These are phyloP conservation scores for Glossophaga mutica DNA, from an alignment of 2,797 vertebrate species.

Conservation along the genomic window DNA sequence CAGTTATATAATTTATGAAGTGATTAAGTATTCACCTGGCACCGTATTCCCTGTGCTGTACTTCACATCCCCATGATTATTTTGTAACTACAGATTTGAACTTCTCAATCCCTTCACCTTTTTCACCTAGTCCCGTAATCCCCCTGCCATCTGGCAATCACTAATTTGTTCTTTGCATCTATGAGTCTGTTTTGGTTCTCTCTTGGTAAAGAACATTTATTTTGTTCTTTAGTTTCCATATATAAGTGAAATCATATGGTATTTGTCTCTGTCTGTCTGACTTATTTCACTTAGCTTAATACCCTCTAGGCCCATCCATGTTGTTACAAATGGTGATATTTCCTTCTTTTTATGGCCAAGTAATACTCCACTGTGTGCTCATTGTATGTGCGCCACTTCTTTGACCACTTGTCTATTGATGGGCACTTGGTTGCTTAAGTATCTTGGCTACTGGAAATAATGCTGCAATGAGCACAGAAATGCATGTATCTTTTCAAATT, in stretches of 20 bases:
- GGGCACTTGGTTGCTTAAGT: background rate
- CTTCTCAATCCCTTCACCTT: background rate
- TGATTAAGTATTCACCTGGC: too few species aligned
- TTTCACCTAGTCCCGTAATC: background rate
- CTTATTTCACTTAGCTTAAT: background rate
- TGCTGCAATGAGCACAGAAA: background rate
- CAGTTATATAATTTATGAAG: background rate
- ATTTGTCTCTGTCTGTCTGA: background rate
- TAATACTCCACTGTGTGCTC: background rate
- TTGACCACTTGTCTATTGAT: background rate
- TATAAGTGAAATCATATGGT: background rate
- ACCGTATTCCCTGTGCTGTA: background rate
- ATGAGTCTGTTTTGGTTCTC: background rate
- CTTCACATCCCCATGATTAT: background rate
- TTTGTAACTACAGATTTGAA: background rate
- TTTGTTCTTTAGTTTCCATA: background rate
- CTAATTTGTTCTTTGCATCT: background rate
- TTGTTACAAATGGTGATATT: background rate
- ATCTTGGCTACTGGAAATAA: background rate
- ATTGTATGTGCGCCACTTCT: background rate
- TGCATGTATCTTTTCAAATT: background rate
- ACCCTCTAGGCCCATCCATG: background rate
- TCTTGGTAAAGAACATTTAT: too few species aligned
- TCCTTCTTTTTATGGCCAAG: background rate
- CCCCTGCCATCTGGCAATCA: background rate